Evolutionary conservation across 1,140 invertebrate species (phyloP), one percentile per base, ranked within the genome.

Genomic region (Rhopalosiphum maidis): DNA sequence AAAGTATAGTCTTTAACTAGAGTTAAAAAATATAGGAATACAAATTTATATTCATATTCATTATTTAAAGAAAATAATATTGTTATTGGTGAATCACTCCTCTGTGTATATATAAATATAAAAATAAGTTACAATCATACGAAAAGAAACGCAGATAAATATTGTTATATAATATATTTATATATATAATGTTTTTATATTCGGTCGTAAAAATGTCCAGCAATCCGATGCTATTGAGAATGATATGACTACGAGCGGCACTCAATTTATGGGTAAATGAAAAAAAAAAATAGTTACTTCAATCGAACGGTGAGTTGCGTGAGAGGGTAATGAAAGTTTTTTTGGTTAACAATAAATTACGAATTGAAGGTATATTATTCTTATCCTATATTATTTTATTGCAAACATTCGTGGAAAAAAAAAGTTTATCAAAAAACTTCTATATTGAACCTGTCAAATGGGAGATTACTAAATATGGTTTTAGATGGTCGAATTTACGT

Each of bases 391-490:
- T 90, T 90, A 43, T 68, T 90, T 90, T 68, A 43, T 15, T 46
- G 15, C 37, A 41, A 68, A 43, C 18, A 43, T 68, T 41, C 25
- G 2, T 2, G 54, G 25, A 60, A 25, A 35, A 54, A 60, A 25
- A 90, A 60, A 60, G 88, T 90, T 90, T 41, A 30, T 90, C 35
- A 90, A 90, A 88, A 60, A 90, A 90, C 37, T 68, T 90, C 55
- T 1, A 25, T 68, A 90, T 48, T 21, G 37, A 43, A 90, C 25
- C 54, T 90, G 37, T 90, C 54, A 30, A 41, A 90, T 22, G 54
- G 43, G 37, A 25, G 25, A 68, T 90, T n/a, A 77, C 15, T 90
- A 30, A 90, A 41, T 68, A 90, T 43, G 15, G 54, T 68, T 68
- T 68, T 68, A 90, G 25, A n/a, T 18, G 43, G 37, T 68, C 7